These are phyloP conservation scores for Presbytis comata DNA, from an alignment of 2,797 vertebrate genomes.

Conservation along the genomic window DNA sequence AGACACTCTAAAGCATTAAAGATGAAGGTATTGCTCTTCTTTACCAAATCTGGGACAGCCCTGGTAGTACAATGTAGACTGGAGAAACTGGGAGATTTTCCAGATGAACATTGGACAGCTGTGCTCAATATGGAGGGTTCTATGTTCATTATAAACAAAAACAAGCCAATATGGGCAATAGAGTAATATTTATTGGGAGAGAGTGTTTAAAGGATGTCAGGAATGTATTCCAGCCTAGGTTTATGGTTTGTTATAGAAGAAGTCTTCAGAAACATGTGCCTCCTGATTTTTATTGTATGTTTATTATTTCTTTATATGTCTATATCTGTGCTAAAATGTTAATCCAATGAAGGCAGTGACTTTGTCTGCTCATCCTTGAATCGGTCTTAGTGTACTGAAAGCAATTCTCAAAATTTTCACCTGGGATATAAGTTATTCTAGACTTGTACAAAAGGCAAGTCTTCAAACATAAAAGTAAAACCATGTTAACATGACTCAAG, in stretches of 20 bases:
- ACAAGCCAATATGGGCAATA: not conserved
- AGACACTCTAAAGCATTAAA: not conserved
- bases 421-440: not conserved
- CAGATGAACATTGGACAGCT: not conserved
- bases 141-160: not conserved
- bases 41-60: not conserved
- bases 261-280: not conserved
- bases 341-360: not conserved
- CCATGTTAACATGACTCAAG: not conserved
- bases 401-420: not conserved
- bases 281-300: not conserved
- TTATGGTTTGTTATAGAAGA: not conserved
- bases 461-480: constrained; percentile 32
- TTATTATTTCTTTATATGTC: not conserved
- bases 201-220: not conserved
- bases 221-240: not conserved
- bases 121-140: not conserved
- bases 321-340: not conserved
- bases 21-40: not conserved
- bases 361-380: not conserved
- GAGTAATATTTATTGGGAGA: not conserved
- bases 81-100: not conserved
- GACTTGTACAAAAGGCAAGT: not conserved
- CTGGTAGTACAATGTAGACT: not conserved
- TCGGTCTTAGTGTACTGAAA: not conserved